A percentile compares a stretch with the other conserved stretches of the same genome.
Conservation (phyloP, 2,113 vertebrate species). For the Callocephalon fimbriatum region DNA sequence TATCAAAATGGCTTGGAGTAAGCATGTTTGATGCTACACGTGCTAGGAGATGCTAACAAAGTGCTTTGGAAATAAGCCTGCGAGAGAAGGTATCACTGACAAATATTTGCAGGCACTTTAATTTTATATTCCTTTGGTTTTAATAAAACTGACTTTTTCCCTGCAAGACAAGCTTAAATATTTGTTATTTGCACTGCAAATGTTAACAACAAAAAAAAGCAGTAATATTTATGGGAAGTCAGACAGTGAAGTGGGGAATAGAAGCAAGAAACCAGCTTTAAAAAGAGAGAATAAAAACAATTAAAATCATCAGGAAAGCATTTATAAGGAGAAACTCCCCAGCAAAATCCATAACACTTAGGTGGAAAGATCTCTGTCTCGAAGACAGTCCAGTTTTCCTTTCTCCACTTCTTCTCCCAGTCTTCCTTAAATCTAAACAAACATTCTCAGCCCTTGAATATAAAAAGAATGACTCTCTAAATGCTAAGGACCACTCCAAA, state of each 20-base stretch:
- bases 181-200: not conserved
- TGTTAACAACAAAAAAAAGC: not conserved
- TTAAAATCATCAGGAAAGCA: not conserved
- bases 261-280: not conserved
- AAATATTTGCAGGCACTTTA: not conserved
- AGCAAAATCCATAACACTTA: not conserved
- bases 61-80: not conserved
- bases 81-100: not conserved
- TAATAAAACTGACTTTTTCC: not conserved
- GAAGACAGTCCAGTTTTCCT: not conserved
- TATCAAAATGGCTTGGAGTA: not conserved
- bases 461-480: not conserved
- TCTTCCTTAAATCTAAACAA: not conserved
- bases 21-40: not conserved
- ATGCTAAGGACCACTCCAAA: not conserved
- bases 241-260: not conserved
- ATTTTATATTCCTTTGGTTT: not conserved
- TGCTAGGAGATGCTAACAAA: not conserved
- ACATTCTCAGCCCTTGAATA: not conserved
- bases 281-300: not conserved
- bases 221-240: not conserved
- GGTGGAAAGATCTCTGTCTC: not conserved
- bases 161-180: not conserved
- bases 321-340: not conserved
- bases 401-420: not conserved